phyloP scores from a whole-genome alignment of 2,888 invertebrate genomes.

The Caenorhabditis japonica region DNA sequence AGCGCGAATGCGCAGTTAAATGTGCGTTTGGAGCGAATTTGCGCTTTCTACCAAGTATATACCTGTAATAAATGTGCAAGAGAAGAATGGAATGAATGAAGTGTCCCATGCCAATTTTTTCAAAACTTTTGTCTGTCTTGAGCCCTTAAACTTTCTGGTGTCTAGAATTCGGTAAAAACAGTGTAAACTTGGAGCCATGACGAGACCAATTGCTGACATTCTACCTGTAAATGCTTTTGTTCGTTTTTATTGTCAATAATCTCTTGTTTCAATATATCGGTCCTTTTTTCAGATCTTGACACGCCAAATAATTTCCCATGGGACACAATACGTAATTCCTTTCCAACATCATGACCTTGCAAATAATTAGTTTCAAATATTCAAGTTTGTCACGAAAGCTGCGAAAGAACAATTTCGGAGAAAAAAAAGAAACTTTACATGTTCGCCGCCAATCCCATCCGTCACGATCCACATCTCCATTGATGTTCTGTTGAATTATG shows the following conservation, averaged over 20 bases:
- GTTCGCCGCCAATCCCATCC: constrained; percentile 64
- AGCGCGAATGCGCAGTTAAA: too few species aligned
- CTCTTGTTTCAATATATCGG: too few species aligned
- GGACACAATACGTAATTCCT: constrained; percentile 35
- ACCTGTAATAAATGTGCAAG: constrained; percentile 59
- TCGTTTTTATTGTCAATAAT: too few species aligned
- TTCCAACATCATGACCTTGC: constrained; percentile 33
- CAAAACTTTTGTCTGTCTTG: constrained; percentile 29
- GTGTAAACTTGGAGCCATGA: constrained; percentile 58
- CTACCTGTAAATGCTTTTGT: constrained; percentile 35
- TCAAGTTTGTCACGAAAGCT: constrained; percentile 48
- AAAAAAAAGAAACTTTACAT: constrained; percentile 32
- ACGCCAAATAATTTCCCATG: constrained; percentile 42
- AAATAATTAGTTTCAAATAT: constrained; percentile 51
- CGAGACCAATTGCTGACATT: constrained; percentile 59
- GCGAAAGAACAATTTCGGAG: constrained; percentile 4
- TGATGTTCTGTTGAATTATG: constrained; percentile 58
- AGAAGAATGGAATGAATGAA: constrained; percentile 53
- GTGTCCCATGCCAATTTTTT: constrained; percentile 61
- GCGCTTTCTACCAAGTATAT: too few species aligned
- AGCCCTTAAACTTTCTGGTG: constrained; percentile 52
- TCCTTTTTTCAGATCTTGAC: background rate
- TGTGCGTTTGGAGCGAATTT: too few species aligned
- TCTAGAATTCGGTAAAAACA: constrained; percentile 56
- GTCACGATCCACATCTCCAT: constrained; percentile 55